These are phyloP conservation scores for Aelia acuminata DNA, from an alignment of 2,888 invertebrate genomes.

Conservation along the genomic window DNA sequence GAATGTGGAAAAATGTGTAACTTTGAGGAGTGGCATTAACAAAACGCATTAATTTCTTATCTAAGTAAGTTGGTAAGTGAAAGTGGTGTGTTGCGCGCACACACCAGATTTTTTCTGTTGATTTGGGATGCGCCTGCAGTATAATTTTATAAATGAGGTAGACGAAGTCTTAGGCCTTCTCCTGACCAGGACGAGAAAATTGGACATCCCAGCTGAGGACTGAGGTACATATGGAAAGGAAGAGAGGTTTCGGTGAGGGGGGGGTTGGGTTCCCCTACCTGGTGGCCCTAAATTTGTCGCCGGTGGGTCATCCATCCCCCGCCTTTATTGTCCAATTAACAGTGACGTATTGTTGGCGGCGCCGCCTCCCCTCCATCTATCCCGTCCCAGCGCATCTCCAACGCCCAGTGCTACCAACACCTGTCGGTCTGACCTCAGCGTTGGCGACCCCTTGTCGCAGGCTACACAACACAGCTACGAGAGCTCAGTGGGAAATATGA, in stretches of 20 bases:
- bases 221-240: neutral
- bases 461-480: neutral
- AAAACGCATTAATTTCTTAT: too few relatives aligned
- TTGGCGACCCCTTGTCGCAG: neutral
- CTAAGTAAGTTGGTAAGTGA: too few relatives aligned
- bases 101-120: too few relatives aligned
- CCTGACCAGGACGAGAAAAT: too few relatives aligned
- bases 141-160: too few relatives aligned
- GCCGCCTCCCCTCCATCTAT: neutral
- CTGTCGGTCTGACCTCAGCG: neutral
- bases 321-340: slow-evolving; percentile 26
- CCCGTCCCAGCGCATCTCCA: slow-evolving; percentile 15
- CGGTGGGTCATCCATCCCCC: slow-evolving; percentile 6
- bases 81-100: too few relatives aligned
- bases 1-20: too few relatives aligned
- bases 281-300: slow-evolving; percentile 26
- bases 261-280: neutral
- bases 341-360: slow-evolving; percentile 21
- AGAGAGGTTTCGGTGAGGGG: neutral
- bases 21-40: too few relatives aligned
- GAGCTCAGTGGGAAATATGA: neutral
- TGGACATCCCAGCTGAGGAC: neutral
- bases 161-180: too few relatives aligned
- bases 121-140: too few relatives aligned
- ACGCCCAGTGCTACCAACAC: slow-evolving; percentile 16